phyloP scores from a whole-genome alignment of 2,113 vertebrate genomes.

The Chionomys nivalis region DNA sequence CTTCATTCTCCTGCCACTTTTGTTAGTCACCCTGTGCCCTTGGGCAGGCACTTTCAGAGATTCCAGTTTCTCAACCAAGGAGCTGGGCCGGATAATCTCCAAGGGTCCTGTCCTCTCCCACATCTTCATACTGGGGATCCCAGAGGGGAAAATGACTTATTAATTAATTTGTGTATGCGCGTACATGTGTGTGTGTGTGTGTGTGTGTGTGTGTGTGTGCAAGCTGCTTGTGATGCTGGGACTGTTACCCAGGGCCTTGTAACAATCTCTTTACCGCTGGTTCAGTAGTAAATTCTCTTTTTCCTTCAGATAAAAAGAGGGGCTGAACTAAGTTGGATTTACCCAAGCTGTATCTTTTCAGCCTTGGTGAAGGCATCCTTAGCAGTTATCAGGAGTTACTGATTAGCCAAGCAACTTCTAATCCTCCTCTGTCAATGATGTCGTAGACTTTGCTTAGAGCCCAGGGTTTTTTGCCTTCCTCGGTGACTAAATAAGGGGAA shows the following conservation, averaged over 20 bases:
- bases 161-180: neutral
- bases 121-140: neutral
- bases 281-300: neutral
- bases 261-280: neutral
- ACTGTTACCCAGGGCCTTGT: neutral
- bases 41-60: neutral
- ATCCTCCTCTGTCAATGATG: neutral
- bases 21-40: neutral
- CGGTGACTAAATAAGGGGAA: neutral
- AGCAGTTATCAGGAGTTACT: neutral
- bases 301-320: neutral
- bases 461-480: neutral
- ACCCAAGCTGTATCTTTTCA: neutral
- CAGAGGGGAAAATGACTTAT: neutral
- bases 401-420: neutral
- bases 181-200: fast-evolving
- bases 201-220: too few relatives aligned
- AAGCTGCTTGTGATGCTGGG: neutral
- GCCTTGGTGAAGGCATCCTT: neutral
- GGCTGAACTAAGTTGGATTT: neutral
- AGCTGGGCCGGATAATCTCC: neutral
- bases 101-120: neutral
- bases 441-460: neutral
- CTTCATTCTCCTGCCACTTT: neutral
- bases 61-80: neutral